Evolutionary conservation across 2,797 vertebrate genomes (phyloP).

Genomic region (Characodon lateralis): DNA sequence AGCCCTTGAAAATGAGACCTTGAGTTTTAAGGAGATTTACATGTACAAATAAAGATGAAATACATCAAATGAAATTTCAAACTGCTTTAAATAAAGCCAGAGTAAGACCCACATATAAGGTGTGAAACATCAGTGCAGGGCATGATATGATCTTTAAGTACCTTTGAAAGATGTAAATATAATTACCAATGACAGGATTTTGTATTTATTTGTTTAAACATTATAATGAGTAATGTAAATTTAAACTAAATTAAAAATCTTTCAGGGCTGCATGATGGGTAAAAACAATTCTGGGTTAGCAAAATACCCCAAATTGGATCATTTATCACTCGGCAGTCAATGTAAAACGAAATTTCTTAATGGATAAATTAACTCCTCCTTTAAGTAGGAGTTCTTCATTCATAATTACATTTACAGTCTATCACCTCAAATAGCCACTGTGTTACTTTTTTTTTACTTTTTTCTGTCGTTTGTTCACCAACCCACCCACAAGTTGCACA

Average conservation of each 20-base stretch:
- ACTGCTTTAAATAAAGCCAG: no score
- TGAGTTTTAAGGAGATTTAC: no score
- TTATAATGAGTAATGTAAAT: neutral
- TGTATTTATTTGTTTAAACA: no score
- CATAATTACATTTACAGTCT: constrained; percentile 30
- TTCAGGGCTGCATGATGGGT: neutral
- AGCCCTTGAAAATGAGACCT: neutral
- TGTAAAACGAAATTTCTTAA: neutral
- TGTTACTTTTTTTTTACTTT: constrained; percentile 25
- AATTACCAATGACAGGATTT: neutral
- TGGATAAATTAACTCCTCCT: neutral
- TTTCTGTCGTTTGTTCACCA: constrained; percentile 21
- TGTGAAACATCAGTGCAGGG: no score
- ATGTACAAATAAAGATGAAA: no score
- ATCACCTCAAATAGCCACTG: constrained; percentile 18
- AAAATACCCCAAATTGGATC: neutral
- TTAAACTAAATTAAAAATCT: neutral
- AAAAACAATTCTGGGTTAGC: no score
- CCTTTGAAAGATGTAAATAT: neutral
- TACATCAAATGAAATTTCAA: no score
- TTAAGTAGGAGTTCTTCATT: constrained; percentile 21
- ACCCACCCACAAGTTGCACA: constrained; percentile 39
- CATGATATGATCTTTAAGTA: no score
- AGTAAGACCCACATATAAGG: no score
- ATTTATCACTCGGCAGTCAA: neutral